Evolutionary conservation across 2,888 invertebrate species (phyloP).

Genomic region (Sinotaia quadrata): DNA sequence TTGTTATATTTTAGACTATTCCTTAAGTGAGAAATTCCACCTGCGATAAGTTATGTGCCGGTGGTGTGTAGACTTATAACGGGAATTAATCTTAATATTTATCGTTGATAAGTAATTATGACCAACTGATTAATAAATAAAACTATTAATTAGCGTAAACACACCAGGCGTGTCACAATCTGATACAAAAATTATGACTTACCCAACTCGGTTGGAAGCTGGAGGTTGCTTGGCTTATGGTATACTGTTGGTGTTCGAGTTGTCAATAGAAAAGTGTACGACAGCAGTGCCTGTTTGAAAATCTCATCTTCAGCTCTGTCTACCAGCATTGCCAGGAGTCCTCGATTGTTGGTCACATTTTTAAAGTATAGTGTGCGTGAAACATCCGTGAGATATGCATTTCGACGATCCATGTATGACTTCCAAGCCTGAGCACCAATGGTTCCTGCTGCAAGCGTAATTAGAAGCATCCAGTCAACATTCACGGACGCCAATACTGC

Average conservation of each 20-base stretch:
- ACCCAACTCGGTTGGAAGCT: slow-evolving; percentile 43
- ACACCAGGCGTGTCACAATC: too few relatives aligned
- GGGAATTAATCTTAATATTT: too few relatives aligned
- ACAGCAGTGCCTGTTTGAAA: slow-evolving; percentile 68
- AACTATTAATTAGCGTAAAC: too few relatives aligned
- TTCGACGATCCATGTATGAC: slow-evolving; percentile 60
- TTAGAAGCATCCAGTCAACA: slow-evolving; percentile 57
- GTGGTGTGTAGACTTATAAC: too few relatives aligned
- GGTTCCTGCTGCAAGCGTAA: slow-evolving; percentile 54
- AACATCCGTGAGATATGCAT: slow-evolving; percentile 62
- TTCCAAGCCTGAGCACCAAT: slow-evolving; percentile 55
- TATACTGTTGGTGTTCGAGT: slow-evolving; percentile 48
- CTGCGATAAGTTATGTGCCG: too few relatives aligned
- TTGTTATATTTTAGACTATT: too few relatives aligned
- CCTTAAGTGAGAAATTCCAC: too few relatives aligned
- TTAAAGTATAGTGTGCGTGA: slow-evolving; percentile 67
- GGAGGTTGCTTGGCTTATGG: slow-evolving; percentile 32
- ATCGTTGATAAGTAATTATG: too few relatives aligned
- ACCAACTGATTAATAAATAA: too few relatives aligned
- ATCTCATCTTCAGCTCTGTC: slow-evolving; percentile 70
- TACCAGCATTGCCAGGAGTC: slow-evolving; percentile 66
- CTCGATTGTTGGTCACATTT: slow-evolving; percentile 69
- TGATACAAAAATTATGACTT: too few relatives aligned
- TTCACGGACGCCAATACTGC: slow-evolving; percentile 49
- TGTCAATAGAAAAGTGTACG: slow-evolving; percentile 65